These are phyloP conservation scores for Pedetes capensis DNA, from an alignment of 2,113 vertebrate genomes.

Conservation along the genomic window DNA sequence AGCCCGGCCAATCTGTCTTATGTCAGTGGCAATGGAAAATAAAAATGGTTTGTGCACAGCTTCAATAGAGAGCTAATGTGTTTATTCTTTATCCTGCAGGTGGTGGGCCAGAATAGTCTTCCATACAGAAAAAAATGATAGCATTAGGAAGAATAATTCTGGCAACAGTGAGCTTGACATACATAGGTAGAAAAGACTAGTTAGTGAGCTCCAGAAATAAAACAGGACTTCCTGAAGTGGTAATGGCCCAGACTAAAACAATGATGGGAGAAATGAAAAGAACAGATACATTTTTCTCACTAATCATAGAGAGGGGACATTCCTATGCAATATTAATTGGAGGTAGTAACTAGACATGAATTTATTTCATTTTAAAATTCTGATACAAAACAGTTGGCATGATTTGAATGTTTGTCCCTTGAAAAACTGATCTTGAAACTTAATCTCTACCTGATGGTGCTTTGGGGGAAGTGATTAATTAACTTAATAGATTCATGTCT, in stretches of 20 bases:
- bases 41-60: neutral
- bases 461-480: neutral
- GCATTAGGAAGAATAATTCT: neutral
- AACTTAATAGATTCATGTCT: neutral
- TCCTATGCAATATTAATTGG: neutral
- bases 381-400: neutral
- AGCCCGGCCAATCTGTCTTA: neutral
- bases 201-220: neutral
- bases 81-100: constrained; percentile 26
- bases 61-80: neutral
- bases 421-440: neutral
- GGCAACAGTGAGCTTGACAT: neutral
- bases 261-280: neutral
- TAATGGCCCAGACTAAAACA: neutral
- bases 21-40: neutral
- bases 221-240: neutral
- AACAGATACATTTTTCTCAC: neutral
- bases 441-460: neutral
- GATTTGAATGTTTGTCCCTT: neutral
- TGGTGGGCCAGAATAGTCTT: neutral
- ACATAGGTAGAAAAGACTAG: neutral
- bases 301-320: neutral
- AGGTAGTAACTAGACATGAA: neutral
- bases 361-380: constrained; percentile 15
- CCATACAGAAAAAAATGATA: constrained; percentile 7